Evolutionary conservation across 2,888 invertebrate species (phyloP).

Genomic region (Drosophila formosana): DNA sequence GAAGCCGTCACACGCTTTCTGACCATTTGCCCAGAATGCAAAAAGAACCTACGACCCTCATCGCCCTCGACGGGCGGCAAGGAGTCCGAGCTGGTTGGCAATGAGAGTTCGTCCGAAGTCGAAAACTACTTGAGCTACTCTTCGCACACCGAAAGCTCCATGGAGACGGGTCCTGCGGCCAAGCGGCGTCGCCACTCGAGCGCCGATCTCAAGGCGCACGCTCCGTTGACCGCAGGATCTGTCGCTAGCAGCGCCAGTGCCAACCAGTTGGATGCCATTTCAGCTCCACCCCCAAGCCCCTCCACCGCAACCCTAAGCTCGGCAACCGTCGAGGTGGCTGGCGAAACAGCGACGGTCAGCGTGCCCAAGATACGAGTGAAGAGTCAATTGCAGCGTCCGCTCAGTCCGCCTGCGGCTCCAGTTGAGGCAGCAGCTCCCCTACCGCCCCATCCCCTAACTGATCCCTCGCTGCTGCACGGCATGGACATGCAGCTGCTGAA

Average conservation of each 20-base stretch:
- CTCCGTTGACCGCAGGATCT: conserved; percentile 34
- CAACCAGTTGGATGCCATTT: conserved; percentile 40
- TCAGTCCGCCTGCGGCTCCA: conserved; percentile 60
- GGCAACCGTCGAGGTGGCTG: conserved; percentile 16
- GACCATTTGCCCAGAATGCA: conserved; percentile 96
- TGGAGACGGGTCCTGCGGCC: conserved; percentile 77
- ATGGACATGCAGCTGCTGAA: conserved; percentile 79
- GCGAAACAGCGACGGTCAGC: conserved; percentile 49
- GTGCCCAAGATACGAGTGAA: conserved; percentile 80
- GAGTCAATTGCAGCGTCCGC: conserved; percentile 76
- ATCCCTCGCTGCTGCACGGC: conserved; percentile 37
- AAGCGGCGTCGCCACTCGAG: conserved; percentile 74
- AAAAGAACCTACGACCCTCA: conserved; percentile 83
- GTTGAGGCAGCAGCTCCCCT: conserved; percentile 16
- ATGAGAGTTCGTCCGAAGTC: conserved; percentile 84
- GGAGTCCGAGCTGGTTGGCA: conserved; percentile 78
- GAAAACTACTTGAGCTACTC: conserved; percentile 82
- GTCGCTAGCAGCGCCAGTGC: conserved; percentile 46
- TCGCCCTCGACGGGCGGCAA: conserved; percentile 79
- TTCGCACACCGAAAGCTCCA: conserved; percentile 82
- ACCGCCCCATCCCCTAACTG: conserved; percentile 5
- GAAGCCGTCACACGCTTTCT: conserved; percentile 98
- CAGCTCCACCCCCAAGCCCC: conserved; percentile 16
- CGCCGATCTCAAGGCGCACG: conserved; percentile 63
- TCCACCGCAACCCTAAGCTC: conserved; percentile 27